Conservation (phyloP, 92 coral and sea anemone genomes). For the Zoanthus sociatus region DNA sequence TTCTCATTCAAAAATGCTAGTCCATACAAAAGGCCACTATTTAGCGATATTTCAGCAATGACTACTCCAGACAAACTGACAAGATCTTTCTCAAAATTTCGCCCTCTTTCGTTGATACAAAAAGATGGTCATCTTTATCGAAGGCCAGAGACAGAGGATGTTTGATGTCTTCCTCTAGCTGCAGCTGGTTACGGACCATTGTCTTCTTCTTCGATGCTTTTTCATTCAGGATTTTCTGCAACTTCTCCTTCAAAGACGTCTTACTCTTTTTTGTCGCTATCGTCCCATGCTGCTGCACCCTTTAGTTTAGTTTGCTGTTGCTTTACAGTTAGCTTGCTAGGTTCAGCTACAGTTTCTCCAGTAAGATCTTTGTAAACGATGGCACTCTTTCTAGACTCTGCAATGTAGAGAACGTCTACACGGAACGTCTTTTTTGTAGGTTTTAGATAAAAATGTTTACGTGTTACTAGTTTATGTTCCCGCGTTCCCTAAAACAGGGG, state of each 20-base stretch:
- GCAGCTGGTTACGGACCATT: conserved; percentile 40
- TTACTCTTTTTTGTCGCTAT: conserved; percentile 5
- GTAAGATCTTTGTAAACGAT: conserved; percentile 7
- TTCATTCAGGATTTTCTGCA: conserved; percentile 45
- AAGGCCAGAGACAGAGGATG: conserved; percentile 38
- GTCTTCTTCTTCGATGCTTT: conserved; percentile 11
- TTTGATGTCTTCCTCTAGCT: conserved; percentile 22
- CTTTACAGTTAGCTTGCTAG: conserved; percentile 16
- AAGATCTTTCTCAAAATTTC: conserved; percentile 32
- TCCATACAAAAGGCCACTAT: conserved; percentile 56
- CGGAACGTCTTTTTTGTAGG: too few species aligned
- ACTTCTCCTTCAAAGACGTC: conserved; percentile 12
- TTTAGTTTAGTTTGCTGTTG: conserved; percentile 27
- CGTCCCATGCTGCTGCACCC: conserved; percentile 11
- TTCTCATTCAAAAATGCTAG: conserved; percentile 38
- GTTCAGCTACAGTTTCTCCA: conserved; percentile 2
- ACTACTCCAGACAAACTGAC: conserved; percentile 36
- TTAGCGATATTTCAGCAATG: conserved; percentile 33
- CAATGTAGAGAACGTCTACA: too few species aligned
- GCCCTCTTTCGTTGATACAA: conserved; percentile 43
- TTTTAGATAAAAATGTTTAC: too few species aligned
- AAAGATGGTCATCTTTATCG: conserved; percentile 26
- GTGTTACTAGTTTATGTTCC: too few species aligned
- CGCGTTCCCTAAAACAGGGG: too few species aligned
- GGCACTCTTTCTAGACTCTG: background rate